Base-by-base conservation (phyloP, 2,113 vertebrate species). In the Ploceus nigricollis region DNA sequence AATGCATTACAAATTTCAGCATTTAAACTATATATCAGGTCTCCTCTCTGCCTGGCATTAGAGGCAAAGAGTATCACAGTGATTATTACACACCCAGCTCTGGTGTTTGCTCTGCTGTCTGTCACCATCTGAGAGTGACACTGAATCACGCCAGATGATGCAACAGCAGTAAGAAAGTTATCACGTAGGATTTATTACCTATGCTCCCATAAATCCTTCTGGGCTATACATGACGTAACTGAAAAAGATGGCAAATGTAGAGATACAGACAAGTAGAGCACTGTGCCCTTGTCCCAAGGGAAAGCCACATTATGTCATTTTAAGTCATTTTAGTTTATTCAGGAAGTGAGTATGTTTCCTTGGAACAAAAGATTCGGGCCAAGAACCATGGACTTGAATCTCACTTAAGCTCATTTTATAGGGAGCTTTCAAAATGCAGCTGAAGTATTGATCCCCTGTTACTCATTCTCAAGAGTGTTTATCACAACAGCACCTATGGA, bases 391-490 rank as follows among this genome's bases (percentile, higher is more conserved):
- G 47, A 23, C 42, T 65, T 89, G 30, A 17, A 28, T 69, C 90
- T 78, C n/a, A 37, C 37, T 44, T 20, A 10, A 69, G 72, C 8
- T 37, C 16, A 21, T 57, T 76, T 57, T 50, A 31, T 8, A 31
- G 2, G 13, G 31, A 65, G 16, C 45, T 85, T 82, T 69, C n/a
- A 76, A 88, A 94, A 90, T 5, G 22, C 48, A 68, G 13, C 28
- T 65, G 30, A 68, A 79, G 16, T 23, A 33, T 1, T 25, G 33
- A 57, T 30, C 4, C 0, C 0, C 0, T 33, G 25, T 61, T n/a
- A 28, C 28, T 35, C 11, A 35, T 93, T 50, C 50, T 33, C 25
- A 58, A 45, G 33, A 33, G 2, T 11, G 10, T 64, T 80, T 30
- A 35, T 35, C 33, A 8, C 23, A 78, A 20, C 58, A 77, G 45